A percentile compares a stretch with the other conserved stretches of the same genome.
Evolutionary conservation across 2,888 invertebrate species (phyloP).

Genomic region (Plebejus melissa): DNA sequence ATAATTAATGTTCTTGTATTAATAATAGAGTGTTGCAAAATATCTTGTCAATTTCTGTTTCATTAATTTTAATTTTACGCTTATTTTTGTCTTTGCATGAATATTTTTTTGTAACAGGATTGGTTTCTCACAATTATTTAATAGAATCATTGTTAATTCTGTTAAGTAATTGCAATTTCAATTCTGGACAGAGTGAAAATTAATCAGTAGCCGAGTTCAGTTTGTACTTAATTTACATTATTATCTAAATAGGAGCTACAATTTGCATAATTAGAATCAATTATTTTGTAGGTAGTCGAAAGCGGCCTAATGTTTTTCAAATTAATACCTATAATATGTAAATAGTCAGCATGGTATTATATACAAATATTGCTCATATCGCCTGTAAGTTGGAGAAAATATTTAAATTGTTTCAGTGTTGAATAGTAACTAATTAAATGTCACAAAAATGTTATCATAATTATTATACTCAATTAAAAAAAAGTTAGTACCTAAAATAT

Average conservation of each 20-base stretch:
- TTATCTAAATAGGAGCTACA: neutral
- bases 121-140: neutral
- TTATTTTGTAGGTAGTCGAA: neutral
- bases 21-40: neutral
- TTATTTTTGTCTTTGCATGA: too few species aligned
- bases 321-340: neutral
- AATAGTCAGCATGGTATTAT: neutral
- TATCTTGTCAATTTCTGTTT: neutral
- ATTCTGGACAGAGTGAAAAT: neutral
- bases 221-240: neutral
- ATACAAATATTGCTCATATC: neutral
- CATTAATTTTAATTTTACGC: neutral
- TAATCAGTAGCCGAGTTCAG: neutral
- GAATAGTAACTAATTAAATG: neutral
- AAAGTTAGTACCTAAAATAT: neutral
- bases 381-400: neutral
- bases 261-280: constrained; percentile 3
- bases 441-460: neutral
- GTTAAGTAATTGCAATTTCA: neutral
- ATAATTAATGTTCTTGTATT: neutral
- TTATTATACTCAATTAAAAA: neutral
- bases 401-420: neutral
- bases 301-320: neutral
- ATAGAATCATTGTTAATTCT: constrained; percentile 1
- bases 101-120: neutral